A percentile compares a stretch with the other conserved stretches of the same genome.
phyloP scores from a whole-genome alignment of 2,113 vertebrate species.

The Arenaria interpres region DNA sequence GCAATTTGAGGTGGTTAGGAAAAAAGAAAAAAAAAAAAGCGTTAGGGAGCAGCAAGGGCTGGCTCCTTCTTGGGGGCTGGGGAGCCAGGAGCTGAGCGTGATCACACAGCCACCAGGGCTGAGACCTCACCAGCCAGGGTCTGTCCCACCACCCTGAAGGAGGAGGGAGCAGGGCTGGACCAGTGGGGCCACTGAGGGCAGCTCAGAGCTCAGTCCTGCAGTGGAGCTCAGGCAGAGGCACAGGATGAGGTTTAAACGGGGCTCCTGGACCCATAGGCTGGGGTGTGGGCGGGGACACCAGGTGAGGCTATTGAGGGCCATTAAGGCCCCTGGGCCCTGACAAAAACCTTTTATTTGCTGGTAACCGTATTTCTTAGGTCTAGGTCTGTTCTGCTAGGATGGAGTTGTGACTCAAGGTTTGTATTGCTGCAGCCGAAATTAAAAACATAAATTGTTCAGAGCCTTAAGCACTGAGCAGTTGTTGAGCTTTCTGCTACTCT shows the following conservation, averaged over 20 bases:
- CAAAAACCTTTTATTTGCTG: not conserved
- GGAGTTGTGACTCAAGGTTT: not conserved
- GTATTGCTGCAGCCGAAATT: not conserved
- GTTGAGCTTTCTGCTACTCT: not conserved
- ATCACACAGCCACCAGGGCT: not conserved
- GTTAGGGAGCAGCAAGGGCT: not conserved
- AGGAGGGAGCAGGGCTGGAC: not conserved
- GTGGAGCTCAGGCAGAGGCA: not conserved
- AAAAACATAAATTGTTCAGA: not conserved
- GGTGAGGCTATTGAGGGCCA: too few relatives aligned
- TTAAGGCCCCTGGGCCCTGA: not conserved
- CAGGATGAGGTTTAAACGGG: rapidly evolving
- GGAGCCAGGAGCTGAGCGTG: not conserved
- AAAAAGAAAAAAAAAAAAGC: not conserved
- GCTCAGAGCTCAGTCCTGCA: not conserved
- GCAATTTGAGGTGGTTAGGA: not conserved
- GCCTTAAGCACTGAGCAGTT: not conserved
- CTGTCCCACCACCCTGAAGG: rapidly evolving
- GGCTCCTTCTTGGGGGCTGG: not conserved
- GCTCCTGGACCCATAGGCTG: not conserved
- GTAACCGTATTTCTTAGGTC: not conserved
- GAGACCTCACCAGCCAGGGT: not conserved
- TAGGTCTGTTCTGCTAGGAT: not conserved
- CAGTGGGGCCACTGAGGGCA: rapidly evolving
- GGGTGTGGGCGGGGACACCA: not conserved